Base-by-base conservation (phyloP, 1,140 invertebrate species). In the Littorina saxatilis region DNA sequence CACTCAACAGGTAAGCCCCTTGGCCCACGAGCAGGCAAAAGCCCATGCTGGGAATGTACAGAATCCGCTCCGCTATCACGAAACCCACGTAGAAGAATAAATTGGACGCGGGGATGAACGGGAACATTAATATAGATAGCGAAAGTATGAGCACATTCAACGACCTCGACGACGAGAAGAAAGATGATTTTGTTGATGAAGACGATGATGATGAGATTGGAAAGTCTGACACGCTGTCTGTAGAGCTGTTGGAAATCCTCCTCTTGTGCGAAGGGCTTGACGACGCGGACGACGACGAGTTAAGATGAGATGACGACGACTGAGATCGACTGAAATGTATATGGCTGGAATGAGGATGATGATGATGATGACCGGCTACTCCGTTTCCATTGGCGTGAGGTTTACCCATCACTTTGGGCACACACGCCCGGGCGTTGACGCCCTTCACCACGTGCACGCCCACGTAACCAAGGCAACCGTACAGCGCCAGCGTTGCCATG, bases 11-110 rank as follows among this genome's bases (percentile, higher is more conserved):
- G 72, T 85, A 55, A 35, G 84, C 85, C 39, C 90, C 90, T 32
- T 91, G 81, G 3, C 96, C 97, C 7, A 99, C 94, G 2, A 99
- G 93, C 89, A 99, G 95, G 90, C 98, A 99, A 93, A 97, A 98
- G 9, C 98, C 98, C 97, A 99, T 98, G 9, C 97, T 99, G 7
- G 98, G 98, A 93, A 99, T 97, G 92, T 99, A 99, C 1, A 99
- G 94, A 40, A 99, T 96, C 85, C 98, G 93, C 93, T 99, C 98
- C 0, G 98, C 98, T 29, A 99, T 95, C 50, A 99, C 98, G 93
- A 99, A 99, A 11, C 98, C 98, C 68, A 99, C 98, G 0, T 98
- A 97, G 90, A 99, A 98, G 93, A 99, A 98, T 35, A 99, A 94
- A 94, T 99, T 99, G 61, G 97, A 98, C 0, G 98, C 98, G n/a